Percentiles rank a stretch among this genome's conserved stretches.
Conservation (phyloP, 2,113 vertebrate species). For the Gobiocypris rarus region DNA sequence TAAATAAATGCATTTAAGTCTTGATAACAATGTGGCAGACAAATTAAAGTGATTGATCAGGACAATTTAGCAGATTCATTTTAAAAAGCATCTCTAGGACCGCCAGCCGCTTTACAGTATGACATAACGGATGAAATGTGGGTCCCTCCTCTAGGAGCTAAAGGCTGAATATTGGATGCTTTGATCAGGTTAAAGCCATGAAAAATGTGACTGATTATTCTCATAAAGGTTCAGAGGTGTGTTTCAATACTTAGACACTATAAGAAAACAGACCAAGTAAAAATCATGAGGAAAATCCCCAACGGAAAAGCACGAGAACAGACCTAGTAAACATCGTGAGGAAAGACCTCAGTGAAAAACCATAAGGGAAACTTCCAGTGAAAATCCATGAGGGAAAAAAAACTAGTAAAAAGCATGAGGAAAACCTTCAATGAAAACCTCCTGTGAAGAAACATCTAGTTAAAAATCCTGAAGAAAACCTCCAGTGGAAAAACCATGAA, state of each 20-base stretch:
- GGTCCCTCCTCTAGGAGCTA: background rate
- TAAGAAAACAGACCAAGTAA: background rate
- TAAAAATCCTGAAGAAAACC: background rate
- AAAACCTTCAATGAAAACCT: background rate
- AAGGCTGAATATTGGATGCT: constrained; percentile 16
- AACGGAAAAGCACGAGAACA: background rate
- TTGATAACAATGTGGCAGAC: constrained; percentile 15
- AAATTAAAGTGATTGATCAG: constrained; percentile 51
- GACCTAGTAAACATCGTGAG: background rate
- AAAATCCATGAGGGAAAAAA: background rate
- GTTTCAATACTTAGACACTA: background rate
- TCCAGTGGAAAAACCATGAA: background rate
- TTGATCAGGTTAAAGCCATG: constrained; percentile 33
- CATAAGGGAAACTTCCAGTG: background rate
- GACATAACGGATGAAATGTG: constrained; percentile 39
- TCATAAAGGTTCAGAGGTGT: constrained; percentile 16
- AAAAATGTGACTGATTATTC: constrained; percentile 44
- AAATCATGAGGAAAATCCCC: background rate
- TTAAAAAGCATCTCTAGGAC: background rate
- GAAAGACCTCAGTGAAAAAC: background rate
- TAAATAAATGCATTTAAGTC: constrained; percentile 42
- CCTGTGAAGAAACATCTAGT: background rate
- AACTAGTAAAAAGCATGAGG: background rate
- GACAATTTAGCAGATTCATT: constrained; percentile 39
- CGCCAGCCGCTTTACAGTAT: background rate